Evolutionary conservation across 2,888 invertebrate species (phyloP), one percentile per base, ranked within the genome.

Genomic region (Noctua pronuba): DNA sequence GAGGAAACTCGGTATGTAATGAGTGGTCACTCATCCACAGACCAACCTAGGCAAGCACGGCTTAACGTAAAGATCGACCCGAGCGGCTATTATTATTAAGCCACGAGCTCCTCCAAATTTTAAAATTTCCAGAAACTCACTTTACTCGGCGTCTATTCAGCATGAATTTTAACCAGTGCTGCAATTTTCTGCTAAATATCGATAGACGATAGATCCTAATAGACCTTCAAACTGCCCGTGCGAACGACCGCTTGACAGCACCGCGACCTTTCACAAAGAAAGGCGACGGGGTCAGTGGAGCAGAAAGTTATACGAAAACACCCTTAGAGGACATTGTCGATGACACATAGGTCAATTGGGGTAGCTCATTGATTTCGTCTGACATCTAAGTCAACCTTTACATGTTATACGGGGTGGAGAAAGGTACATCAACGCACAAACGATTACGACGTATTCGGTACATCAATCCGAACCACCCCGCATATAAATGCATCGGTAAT

Each of bases 231-330:
- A 58, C 16, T 41, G 21, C 18, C 18, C 28, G n/a, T 21, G 80
- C 31, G n/a, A 46, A 46, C 11, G 64, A 55, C 46, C 78, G n/a
- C 31, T 31, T 28, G 62, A 18, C 70, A 69, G 31, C 70, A 69
- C 21, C 5, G 44, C 46, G 73, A 78, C 78, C 78, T 80, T 80
- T 55, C 18, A 1, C 18, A 5, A 18, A 13, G 62, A 78, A 55
- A 80, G 79, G 55, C 62, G 38, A 16, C 46, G 24, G 16, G 31
- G 10, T 69, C 55, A 55, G 13, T 2, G 70, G 24, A 5, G 73
- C 70, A 44, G 52, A 69, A 68, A 46, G 6, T 46, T 35, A 35
- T 28, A 10, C 24, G 58, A 35, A 35, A 74, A 58, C 55, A 58
- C 58, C 44, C 35, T 58, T 18, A 58, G 44, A 74, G 71, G 72